A percentile compares a stretch with the other conserved stretches of the same genome.
These are phyloP conservation scores for Microcebus murinus DNA, from an alignment of 2,113 vertebrate genomes.

Conservation along the genomic window DNA sequence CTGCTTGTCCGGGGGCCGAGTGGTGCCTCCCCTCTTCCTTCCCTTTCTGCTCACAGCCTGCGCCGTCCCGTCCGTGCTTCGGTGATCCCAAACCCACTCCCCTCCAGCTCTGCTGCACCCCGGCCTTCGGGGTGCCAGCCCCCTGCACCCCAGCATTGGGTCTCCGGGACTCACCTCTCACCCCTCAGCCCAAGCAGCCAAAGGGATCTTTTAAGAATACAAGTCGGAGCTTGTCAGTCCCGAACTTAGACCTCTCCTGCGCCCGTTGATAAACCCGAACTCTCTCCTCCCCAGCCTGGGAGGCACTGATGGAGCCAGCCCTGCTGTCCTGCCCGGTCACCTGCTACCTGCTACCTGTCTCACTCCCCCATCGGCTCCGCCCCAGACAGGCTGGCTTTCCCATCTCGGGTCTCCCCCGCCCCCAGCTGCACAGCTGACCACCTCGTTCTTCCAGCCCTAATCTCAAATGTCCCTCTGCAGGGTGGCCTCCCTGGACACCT, in stretches of 20 bases:
- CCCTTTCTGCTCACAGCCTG: too few species aligned
- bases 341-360: too few species aligned
- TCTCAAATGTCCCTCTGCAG: background rate
- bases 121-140: too few species aligned
- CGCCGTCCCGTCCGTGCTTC: too few species aligned
- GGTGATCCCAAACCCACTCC: too few species aligned
- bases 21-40: too few species aligned
- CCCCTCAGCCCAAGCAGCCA: too few species aligned
- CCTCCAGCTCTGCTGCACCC: background rate
- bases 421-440: background rate
- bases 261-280: background rate
- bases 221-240: background rate
- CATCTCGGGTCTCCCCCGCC: too few species aligned
- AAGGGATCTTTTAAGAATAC: background rate
- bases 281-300: background rate
- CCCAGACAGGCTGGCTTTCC: background rate
- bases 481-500: background rate
- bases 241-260: background rate
- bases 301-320: background rate
- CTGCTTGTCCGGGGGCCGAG: too few species aligned
- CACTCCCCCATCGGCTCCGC: rapidly evolving
- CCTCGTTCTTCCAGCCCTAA: background rate
- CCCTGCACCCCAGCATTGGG: rapidly evolving
- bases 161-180: background rate
- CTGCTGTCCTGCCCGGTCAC: background rate